A percentile compares a stretch with the other conserved stretches of the same genome.
These are phyloP conservation scores for Lacerta viridis DNA, from an alignment of 2,797 vertebrate genomes.

Conservation along the genomic window DNA sequence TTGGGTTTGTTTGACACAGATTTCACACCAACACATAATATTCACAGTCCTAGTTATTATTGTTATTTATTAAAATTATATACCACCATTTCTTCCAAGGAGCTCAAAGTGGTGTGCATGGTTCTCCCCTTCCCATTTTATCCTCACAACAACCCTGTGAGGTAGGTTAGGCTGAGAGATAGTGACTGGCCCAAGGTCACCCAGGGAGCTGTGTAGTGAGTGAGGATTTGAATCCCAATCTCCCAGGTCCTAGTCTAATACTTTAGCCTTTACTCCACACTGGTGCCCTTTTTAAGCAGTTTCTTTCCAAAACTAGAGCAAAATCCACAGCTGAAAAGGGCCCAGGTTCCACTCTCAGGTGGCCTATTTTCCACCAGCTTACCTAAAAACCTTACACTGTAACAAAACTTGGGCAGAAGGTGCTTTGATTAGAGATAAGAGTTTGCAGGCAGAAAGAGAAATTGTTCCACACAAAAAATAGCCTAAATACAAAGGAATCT, in stretches of 20 bases:
- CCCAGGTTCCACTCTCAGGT: not conserved
- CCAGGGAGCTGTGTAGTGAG: too few relatives aligned
- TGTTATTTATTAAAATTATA: too few relatives aligned
- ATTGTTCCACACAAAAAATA: not conserved
- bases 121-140: too few relatives aligned
- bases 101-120: too few relatives aligned
- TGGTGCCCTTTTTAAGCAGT: not conserved
- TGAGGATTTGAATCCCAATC: too few relatives aligned
- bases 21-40: not conserved
- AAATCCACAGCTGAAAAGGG: not conserved
- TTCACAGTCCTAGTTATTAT: not conserved
- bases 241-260: too few relatives aligned
- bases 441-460: not conserved
- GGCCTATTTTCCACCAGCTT: not conserved
- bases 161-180: too few relatives aligned
- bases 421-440: slow-evolving; percentile 5
- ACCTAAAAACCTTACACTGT: not conserved
- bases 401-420: slow-evolving; percentile 18
- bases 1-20: not conserved
- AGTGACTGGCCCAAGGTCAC: too few relatives aligned
- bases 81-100: too few relatives aligned
- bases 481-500: slow-evolving; percentile 22
- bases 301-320: slow-evolving; percentile 13
- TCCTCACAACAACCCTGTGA: too few relatives aligned
- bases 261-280: too few relatives aligned